Percentiles rank a stretch among this genome's conserved stretches.
Evolutionary conservation across 1,140 invertebrate genomes (phyloP).

Genomic region (Asbolus verrucosus): DNA sequence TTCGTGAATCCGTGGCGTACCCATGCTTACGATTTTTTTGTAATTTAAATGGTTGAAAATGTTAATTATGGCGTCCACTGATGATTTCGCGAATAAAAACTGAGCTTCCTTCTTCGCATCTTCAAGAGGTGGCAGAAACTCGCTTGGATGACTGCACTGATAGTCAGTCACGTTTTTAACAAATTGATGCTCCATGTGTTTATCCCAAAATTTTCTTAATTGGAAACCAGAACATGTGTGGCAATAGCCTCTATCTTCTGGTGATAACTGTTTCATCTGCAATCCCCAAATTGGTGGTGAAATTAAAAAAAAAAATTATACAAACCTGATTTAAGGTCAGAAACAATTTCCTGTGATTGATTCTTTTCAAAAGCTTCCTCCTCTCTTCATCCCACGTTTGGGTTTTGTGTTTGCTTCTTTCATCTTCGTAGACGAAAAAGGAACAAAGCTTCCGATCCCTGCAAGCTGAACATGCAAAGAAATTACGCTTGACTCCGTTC

Average conservation of each 20-base stretch:
- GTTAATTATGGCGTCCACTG: constrained; percentile 69
- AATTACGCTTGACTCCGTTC: constrained; percentile 64
- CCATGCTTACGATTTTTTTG: constrained; percentile 81
- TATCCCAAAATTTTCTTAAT: constrained; percentile 62
- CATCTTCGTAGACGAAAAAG: constrained; percentile 73
- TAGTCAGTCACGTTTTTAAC: constrained; percentile 66
- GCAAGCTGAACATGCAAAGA: constrained; percentile 84
- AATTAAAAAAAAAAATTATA: constrained; percentile 50
- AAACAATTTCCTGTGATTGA: constrained; percentile 69
- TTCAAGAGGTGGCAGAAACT: constrained; percentile 71
- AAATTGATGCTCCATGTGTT: constrained; percentile 69
- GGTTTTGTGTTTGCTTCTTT: constrained; percentile 65
- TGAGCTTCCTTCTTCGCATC: constrained; percentile 81
- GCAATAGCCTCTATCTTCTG: constrained; percentile 71
- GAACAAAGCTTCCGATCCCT: constrained; percentile 80
- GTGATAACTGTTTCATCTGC: constrained; percentile 64
- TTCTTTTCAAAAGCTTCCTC: constrained; percentile 66
- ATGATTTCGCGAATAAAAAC: constrained; percentile 75
- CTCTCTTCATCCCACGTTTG: constrained; percentile 67
- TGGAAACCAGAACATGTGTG: constrained; percentile 73
- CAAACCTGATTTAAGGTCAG: constrained; percentile 65
- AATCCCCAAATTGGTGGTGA: constrained; percentile 15
- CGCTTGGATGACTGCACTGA: constrained; percentile 70
- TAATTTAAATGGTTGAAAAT: constrained; percentile 69
- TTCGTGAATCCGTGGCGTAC: constrained; percentile 82